Evolutionary conservation across 1,140 invertebrate genomes (phyloP).

Genomic region (Hesperophylax magnus): DNA sequence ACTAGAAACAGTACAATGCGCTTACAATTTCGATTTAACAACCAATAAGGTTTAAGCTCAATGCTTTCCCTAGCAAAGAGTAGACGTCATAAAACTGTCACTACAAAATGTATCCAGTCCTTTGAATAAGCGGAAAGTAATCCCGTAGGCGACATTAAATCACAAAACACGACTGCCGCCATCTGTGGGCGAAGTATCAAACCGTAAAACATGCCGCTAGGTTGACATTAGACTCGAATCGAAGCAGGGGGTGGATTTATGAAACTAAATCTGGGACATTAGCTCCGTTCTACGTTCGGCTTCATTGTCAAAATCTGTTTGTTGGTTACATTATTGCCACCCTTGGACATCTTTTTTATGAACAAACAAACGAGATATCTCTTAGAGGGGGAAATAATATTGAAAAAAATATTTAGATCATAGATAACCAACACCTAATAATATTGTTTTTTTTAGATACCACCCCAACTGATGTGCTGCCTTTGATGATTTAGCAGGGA

Average conservation of each 20-base stretch:
- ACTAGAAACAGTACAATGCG: background rate
- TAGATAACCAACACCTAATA: no score
- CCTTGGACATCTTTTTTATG: no score
- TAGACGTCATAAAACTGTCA: constrained; percentile 20
- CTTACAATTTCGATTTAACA: background rate
- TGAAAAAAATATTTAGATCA: no score
- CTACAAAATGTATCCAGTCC: constrained; percentile 16
- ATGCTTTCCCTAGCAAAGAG: background rate
- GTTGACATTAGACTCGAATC: constrained; percentile 18
- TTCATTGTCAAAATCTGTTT: no score
- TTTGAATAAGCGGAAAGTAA: constrained; percentile 27
- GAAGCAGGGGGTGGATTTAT: constrained; percentile 16
- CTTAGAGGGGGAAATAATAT: no score
- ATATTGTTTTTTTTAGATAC: no score
- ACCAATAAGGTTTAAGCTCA: background rate
- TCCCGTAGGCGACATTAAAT: constrained; percentile 21
- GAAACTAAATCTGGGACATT: background rate
- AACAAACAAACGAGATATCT: no score
- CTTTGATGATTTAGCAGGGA: no score
- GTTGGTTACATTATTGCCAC: no score
- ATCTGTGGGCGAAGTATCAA: constrained; percentile 29
- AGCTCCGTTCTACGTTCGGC: background rate
- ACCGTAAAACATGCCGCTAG: constrained; percentile 33
- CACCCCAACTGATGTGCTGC: no score
- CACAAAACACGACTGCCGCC: constrained; percentile 35